A percentile compares a stretch with the other conserved stretches of the same genome.
Conservation (phyloP, 2,888 invertebrate species). For the Lepidocyrtoides sp. region DNA sequence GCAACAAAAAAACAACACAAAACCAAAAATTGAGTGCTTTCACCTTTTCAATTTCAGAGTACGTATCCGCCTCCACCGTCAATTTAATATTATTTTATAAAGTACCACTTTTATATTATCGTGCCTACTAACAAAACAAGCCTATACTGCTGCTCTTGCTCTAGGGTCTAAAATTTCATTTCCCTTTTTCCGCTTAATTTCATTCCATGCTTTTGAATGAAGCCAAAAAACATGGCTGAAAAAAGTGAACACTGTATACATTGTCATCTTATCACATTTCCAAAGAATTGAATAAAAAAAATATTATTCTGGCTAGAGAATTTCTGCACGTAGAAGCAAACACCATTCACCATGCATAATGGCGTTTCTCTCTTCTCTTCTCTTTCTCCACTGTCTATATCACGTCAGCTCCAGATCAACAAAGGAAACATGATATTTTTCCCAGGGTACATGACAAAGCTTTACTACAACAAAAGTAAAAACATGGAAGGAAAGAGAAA, state of each 20-base stretch:
- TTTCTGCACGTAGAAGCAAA: background rate
- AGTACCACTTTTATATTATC: too few relatives aligned
- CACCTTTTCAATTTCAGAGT: slow-evolving; percentile 21
- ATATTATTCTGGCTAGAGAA: background rate
- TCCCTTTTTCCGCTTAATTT: slow-evolving; percentile 34
- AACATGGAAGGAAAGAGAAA: background rate
- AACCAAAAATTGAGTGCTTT: slow-evolving; percentile 34
- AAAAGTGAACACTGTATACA: background rate
- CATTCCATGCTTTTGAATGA: background rate
- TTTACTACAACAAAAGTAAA: background rate
- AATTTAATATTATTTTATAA: background rate
- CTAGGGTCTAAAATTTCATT: background rate
- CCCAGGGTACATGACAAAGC: background rate
- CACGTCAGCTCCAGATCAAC: background rate
- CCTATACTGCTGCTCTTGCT: background rate
- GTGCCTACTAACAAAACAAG: background rate
- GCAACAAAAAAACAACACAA: background rate
- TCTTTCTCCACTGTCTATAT: background rate
- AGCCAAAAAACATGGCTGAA: background rate
- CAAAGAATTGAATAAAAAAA: background rate
- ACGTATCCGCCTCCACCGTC: slow-evolving; percentile 35
- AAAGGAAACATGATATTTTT: background rate
- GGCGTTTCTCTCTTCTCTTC: background rate
- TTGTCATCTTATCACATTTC: slow-evolving; percentile 28
- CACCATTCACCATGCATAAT: background rate